Base-by-base conservation (phyloP, 1,140 invertebrate genomes). In the Nilaparvata lugens region DNA sequence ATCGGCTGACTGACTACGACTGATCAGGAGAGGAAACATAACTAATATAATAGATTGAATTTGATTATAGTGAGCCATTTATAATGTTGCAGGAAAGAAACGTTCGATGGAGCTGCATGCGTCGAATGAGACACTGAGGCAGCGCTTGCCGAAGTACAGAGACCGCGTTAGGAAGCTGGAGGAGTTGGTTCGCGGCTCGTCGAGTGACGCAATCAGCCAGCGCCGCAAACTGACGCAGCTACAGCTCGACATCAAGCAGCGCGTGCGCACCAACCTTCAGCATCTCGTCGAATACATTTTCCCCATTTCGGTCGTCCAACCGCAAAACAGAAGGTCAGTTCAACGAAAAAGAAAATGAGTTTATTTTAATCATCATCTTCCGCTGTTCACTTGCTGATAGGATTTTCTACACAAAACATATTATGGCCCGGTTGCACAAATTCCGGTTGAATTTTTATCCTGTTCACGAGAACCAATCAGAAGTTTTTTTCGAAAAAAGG, bases 281-380 rank as follows among this genome's bases (percentile, higher is more conserved):
- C 84, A 89, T 69, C 76, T 91, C 13, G 81, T 83, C 45, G 76
- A 85, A 65, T 87, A 85, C 72, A 87, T 92, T 67, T 91, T 92
- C 74, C 87, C 87, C 11, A 83, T 91, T 62, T 73, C 75, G 40
- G 74, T 79, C 68, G 76, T 84, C 54, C 74, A 81, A 65, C 78
- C 77, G 35, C 72, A 35, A 11, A 35, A 71, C 54, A 73, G 70
- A 68, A 75, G 75, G 80, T 81, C 75, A 70, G 67, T 67, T 63
- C 67, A 23, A 31, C 6, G n/a, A 40, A 9, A 40, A n/a, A 9
- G n/a, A 9, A n/a, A 9, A n/a, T 40, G n/a, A 40, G n/a, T 9
- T 9, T 40, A 40, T 40, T 9, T n/a, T 40, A 40, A 40, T 9
- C 9, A 40, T n/a, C 38, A 9, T 40, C 9, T n/a, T 40, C n/a